Base-by-base conservation (phyloP, 1,140 invertebrate species). In the Centruroides vittatus region DNA sequence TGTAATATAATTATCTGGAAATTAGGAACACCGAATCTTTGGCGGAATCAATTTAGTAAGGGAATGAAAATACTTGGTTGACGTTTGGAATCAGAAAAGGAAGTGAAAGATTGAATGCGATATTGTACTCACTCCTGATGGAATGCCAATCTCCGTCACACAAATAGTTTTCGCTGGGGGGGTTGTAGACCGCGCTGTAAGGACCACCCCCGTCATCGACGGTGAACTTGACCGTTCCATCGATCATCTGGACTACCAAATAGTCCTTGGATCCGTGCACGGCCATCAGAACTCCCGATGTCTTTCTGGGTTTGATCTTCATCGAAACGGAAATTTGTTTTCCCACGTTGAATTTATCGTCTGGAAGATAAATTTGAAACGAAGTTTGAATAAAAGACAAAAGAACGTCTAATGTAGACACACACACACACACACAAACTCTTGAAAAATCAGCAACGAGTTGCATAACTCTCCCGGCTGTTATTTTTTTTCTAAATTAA, bases 141-240 rank as follows among this genome's bases (percentile, higher is more conserved):
- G 77, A 84, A 71, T 97, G 93, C 92, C 93, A 98, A 41, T 89
- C 78, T 47, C 94, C 93, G 77, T 98, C 91, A 72, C 94, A 98
- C 36, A 92, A 79, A 41, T 81, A 80, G 70, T 85, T 82, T 46
- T 83, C 79, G n/a, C 80, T 76, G 23, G 79, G 76, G 5, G 88
- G 81, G 34, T 78, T 81, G 71, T 84, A 93, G 1, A 77, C 81
- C 3, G 89, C 82, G 3, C 81, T 80, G 63, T 93, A 86, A 0
- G 82, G 80, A 6, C 89, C 90, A 59, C 80, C 82, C 13, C 88
- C 87, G 70, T 92, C 92, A 61, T 93, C 88, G 0, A 94, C 86
- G 4, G 81, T 83, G 51, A 94, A 85, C 58, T 82, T 81, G 0
- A 95, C 76, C 57, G 71, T 67, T 60, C 93, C 92, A 69, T 97